Percentiles rank a stretch among this genome's conserved stretches.
Evolutionary conservation across 2,888 invertebrate genomes (phyloP).

Genomic region (Lamellibrachia satsuma): DNA sequence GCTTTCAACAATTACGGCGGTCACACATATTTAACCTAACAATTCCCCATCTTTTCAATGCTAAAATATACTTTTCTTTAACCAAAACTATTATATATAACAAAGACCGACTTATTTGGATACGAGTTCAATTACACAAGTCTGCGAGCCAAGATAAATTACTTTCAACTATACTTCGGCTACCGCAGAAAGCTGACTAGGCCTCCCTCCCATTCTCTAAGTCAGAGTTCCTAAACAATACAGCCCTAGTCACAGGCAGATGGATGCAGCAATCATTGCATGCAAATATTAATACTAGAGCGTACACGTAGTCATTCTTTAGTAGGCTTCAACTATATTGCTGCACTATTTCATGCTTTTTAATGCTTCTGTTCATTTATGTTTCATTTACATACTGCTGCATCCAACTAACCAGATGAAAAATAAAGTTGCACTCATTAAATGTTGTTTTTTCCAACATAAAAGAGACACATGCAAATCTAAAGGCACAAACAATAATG

Average conservation of each 20-base stretch:
- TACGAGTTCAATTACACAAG: neutral
- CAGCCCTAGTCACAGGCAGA: neutral
- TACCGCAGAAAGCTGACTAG: neutral
- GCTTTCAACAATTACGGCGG: neutral
- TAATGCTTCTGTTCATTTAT: neutral
- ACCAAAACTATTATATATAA: neutral
- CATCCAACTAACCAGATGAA: neutral
- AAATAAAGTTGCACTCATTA: neutral
- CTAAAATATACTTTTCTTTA: no score
- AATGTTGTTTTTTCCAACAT: neutral
- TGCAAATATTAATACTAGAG: constrained; percentile 13
- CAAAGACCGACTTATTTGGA: neutral
- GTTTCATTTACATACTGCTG: neutral
- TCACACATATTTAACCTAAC: neutral
- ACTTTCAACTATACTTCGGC: neutral
- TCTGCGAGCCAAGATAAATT: neutral
- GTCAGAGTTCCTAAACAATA: neutral
- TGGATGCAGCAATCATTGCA: neutral
- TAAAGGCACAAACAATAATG: no score
- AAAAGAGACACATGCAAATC: no score
- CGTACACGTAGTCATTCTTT: neutral
- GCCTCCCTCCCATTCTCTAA: neutral
- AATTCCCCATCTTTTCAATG: neutral
- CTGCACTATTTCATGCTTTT: neutral
- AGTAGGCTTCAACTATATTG: neutral